Conservation (phyloP, 2,113 vertebrate species). For the Recurvirostra avosetta region DNA sequence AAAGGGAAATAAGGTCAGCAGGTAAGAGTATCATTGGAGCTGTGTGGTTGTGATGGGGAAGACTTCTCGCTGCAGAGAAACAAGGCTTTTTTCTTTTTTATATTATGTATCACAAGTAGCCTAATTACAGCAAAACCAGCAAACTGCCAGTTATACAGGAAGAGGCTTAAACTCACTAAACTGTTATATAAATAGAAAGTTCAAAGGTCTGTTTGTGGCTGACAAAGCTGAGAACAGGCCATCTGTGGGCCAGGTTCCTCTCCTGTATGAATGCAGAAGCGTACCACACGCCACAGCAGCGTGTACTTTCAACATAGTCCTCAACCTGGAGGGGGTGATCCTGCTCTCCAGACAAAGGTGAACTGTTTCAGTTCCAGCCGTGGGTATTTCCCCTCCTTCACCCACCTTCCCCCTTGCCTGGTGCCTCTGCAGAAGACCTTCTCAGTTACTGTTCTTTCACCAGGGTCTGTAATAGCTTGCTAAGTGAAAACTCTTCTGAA, state of each 20-base stretch:
- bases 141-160: constrained; percentile 76
- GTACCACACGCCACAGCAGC: background rate
- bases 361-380: constrained; percentile 56
- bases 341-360: constrained; percentile 64
- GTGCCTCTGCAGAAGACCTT: constrained; percentile 3
- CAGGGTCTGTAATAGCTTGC: background rate
- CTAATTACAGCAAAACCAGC: constrained; percentile 73
- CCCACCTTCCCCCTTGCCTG: background rate
- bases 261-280: background rate
- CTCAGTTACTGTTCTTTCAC: background rate
- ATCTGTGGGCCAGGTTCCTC: constrained; percentile 74
- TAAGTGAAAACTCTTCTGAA: background rate
- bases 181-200: constrained; percentile 82
- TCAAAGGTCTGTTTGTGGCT: constrained; percentile 77
- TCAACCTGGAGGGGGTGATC: constrained; percentile 38
- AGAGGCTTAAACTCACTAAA: constrained; percentile 78
- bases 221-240: constrained; percentile 68
- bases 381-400: background rate
- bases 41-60: background rate
- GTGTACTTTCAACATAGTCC: background rate
- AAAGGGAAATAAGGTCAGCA: background rate
- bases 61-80: background rate
- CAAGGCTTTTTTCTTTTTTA: constrained; percentile 42
- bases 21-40: background rate
- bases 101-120: constrained; percentile 67